These are phyloP conservation scores for Aselliscus stoliczkanus DNA, from an alignment of 2,797 vertebrate species.

Conservation along the genomic window DNA sequence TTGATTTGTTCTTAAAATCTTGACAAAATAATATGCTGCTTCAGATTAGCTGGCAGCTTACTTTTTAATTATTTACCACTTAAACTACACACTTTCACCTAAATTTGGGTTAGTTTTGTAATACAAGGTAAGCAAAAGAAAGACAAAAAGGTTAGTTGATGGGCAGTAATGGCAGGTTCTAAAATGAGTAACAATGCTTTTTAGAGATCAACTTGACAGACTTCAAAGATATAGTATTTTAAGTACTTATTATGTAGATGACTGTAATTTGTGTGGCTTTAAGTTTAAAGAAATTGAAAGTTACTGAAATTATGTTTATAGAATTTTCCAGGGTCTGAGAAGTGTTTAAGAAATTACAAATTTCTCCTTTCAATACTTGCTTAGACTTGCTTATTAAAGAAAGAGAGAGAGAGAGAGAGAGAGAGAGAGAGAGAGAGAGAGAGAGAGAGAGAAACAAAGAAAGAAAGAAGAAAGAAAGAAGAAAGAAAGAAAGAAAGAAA, in stretches of 20 bases:
- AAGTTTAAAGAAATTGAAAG: slow-evolving; percentile 67
- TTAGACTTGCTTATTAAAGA: neutral
- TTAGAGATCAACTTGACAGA: slow-evolving; percentile 59
- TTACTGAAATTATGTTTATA: slow-evolving; percentile 59
- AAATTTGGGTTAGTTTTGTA: slow-evolving; percentile 50
- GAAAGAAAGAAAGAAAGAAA: too few relatives aligned
- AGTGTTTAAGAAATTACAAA: slow-evolving; percentile 47
- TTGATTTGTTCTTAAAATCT: slow-evolving; percentile 45
- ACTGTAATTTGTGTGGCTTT: slow-evolving; percentile 72
- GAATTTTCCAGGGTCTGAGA: slow-evolving; percentile 48
- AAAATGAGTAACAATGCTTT: slow-evolving; percentile 54
- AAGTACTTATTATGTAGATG: slow-evolving; percentile 62
- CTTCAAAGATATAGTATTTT: slow-evolving; percentile 63
- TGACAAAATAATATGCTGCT: slow-evolving; percentile 67
- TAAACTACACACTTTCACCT: slow-evolving; percentile 39
- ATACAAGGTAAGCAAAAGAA: slow-evolving; percentile 62
- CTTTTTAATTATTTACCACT: slow-evolving; percentile 65
- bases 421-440: neutral
- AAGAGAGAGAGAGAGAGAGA: neutral
- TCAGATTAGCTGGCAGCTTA: neutral
- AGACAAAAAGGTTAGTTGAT: slow-evolving; percentile 60
- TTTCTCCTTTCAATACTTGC: neutral
- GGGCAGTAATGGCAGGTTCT: slow-evolving; percentile 36
- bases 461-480: too few relatives aligned
- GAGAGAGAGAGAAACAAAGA: neutral